Evolutionary conservation across 2,888 invertebrate genomes (phyloP), one percentile per base, ranked within the genome.

Genomic region (Phrixothrix hirtus): DNA sequence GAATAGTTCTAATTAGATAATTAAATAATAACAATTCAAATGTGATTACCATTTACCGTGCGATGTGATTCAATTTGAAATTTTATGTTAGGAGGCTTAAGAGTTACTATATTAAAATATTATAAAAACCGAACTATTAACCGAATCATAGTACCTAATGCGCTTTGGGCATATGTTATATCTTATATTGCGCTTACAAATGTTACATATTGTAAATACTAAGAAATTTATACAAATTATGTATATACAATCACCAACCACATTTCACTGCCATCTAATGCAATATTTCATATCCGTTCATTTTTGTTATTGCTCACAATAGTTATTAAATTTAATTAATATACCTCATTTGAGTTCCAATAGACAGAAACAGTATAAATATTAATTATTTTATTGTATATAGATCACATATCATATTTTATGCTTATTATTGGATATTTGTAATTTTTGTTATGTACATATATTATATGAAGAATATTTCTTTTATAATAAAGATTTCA

Each of bases 301-400:
- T 43, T 53, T 54, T 45, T 55, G 32, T 50, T 54, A 55, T 58
- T 52, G 58, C 55, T 58, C 52, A 55, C 55, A 58, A 55, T 55
- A 58, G 55, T 52, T 41, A 25, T 46, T 58, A 55, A 58, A 55
- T 57, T 51, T 35, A 47, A 37, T 34, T 57, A 38, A 58, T 59
- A 63, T 64, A 64, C 64, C 64, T 64, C 64, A 64, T 57, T 57
- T 16, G 58, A 61, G 59, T 62, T 62, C 62, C 60, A 48, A 44
- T 26, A 56, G 36, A 46, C 47, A 55, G 25, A 52, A 46, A 36
- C 43, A 38, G 37, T 51, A 55, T 32, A 26, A 48, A 38, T 48
- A 34, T 31, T 49, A 49, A 45, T 36, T 55, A 43, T 48, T 47
- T 48, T 52, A 56, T 52, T 56, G 56, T 61, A 63, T 45, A 56